Evolutionary conservation across 2,888 invertebrate species (phyloP).

Genomic region (Cryptophagus acutangulus): DNA sequence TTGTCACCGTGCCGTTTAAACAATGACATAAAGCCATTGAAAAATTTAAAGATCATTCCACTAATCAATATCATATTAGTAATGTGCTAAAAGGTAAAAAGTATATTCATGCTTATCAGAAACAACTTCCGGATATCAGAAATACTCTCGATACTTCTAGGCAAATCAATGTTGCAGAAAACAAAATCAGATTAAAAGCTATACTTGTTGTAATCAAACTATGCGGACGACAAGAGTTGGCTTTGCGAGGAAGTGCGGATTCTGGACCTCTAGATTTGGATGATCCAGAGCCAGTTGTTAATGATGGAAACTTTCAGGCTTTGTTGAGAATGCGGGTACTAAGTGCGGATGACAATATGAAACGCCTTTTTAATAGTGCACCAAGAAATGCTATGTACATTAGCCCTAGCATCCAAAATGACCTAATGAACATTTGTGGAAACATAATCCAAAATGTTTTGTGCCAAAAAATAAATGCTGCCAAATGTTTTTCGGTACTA

Average conservation of each 20-base stretch:
- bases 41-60: no score
- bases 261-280: background rate
- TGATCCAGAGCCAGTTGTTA: background rate
- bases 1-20: no score
- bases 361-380: slow-evolving; percentile 1
- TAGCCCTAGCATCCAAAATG: slow-evolving; percentile 13
- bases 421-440: slow-evolving; percentile 9
- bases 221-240: slow-evolving; percentile 6
- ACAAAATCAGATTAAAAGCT: no score
- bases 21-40: no score
- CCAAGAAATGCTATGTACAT: slow-evolving; percentile 12
- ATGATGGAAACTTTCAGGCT: slow-evolving; percentile 4
- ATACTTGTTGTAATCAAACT: no score
- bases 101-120: no score
- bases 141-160: no score
- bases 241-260: slow-evolving; percentile 7
- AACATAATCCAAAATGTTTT: slow-evolving; percentile 11
- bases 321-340: slow-evolving; percentile 1
- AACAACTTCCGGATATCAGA: no score
- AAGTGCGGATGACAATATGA: background rate
- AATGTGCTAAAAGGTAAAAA: no score
- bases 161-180: no score
- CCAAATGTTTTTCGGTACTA: slow-evolving; percentile 12
- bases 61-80: no score
- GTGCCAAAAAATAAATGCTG: slow-evolving; percentile 5